Percentiles rank a stretch among this genome's conserved stretches.
phyloP scores from a whole-genome alignment of 2,888 invertebrate species.

The Bibio marci region DNA sequence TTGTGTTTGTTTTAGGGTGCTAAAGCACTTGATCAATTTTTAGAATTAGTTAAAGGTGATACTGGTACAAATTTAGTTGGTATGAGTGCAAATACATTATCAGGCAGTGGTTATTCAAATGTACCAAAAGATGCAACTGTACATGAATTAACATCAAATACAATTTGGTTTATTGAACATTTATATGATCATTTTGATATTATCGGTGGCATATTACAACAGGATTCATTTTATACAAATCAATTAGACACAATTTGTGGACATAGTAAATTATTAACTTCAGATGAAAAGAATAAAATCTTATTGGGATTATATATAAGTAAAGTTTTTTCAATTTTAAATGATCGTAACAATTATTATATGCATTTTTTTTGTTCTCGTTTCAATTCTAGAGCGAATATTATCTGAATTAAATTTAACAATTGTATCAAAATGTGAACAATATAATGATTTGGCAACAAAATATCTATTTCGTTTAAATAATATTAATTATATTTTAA shows the following conservation, averaged over 20 bases:
- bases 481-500: constrained; percentile 89
- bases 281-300: constrained; percentile 40
- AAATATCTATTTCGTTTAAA: constrained; percentile 84
- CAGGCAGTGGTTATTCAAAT: constrained; percentile 17
- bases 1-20: constrained; percentile 56
- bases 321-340: constrained; percentile 29
- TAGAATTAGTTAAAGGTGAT: constrained; percentile 70
- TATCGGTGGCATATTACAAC: constrained; percentile 43
- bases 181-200: constrained; percentile 62
- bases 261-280: constrained; percentile 23
- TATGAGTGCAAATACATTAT: constrained; percentile 21
- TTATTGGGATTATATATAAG: constrained; percentile 69
- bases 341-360: constrained; percentile 1
- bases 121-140: constrained; percentile 92
- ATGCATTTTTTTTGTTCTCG: constrained; percentile 1
- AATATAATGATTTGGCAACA: constrained; percentile 71
- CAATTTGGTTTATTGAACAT: constrained; percentile 81
- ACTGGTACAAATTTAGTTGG: constrained; percentile 50
- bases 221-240: constrained; percentile 38
- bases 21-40: constrained; percentile 81
- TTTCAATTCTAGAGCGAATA: constrained; percentile 51
- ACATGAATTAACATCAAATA: constrained; percentile 88
- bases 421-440: constrained; percentile 78
- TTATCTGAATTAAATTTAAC: constrained; percentile 80
- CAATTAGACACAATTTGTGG: constrained; percentile 32